phyloP scores from a whole-genome alignment of 2,888 invertebrate species.

The Amorpha juglandis region DNA sequence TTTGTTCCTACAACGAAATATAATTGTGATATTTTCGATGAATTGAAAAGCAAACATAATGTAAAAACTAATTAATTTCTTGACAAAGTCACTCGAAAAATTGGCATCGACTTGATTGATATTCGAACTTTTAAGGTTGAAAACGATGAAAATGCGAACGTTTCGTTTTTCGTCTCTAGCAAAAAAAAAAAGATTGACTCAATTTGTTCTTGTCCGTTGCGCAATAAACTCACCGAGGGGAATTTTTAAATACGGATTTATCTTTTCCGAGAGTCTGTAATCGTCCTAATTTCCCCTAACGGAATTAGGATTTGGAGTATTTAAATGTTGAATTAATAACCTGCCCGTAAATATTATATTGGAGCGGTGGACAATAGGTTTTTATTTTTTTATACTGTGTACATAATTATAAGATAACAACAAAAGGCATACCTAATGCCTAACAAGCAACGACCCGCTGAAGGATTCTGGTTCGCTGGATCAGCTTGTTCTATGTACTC shows the following conservation, averaged over 20 bases:
- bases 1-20: too few species aligned
- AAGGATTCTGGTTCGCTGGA: not conserved
- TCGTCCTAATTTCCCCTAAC: constrained; percentile 67
- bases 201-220: constrained; percentile 81
- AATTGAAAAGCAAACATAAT: constrained; percentile 41
- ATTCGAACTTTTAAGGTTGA: constrained; percentile 80
- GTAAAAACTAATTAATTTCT: too few species aligned
- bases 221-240: constrained; percentile 76
- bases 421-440: not conserved
- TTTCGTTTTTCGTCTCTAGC: constrained; percentile 75
- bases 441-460: not conserved
- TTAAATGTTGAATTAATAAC: constrained; percentile 59
- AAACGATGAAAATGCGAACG: constrained; percentile 76
- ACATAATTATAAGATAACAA: not conserved
- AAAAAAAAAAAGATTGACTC: constrained; percentile 81
- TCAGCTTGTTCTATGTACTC: not conserved
- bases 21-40: constrained; percentile 32
- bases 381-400: not conserved
- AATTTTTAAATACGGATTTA: constrained; percentile 79
- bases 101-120: constrained; percentile 78
- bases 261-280: constrained; percentile 69
- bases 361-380: not conserved
- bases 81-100: constrained; percentile 63
- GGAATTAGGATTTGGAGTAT: constrained; percentile 61
- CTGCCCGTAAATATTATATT: constrained; percentile 47